Evolutionary conservation across 1,140 invertebrate species (phyloP).

Genomic region (Leptonema lineaticorne): DNA sequence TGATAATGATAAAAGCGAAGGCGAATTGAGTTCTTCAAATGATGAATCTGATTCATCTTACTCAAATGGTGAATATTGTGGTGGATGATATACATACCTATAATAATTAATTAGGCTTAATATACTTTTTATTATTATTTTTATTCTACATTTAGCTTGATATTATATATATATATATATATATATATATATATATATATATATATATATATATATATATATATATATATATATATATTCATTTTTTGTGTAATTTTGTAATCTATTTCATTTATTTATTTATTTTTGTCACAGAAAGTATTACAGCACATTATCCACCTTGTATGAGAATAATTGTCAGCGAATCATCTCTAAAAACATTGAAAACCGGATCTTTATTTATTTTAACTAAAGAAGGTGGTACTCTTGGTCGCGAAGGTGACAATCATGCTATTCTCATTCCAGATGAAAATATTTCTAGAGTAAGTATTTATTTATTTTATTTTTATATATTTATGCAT

Average conservation of each 20-base stretch:
- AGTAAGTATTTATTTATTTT: conserved; percentile 52
- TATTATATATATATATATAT: background rate
- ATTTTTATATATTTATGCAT: conserved; percentile 26
- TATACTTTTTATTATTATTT: no score
- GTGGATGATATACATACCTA: background rate
- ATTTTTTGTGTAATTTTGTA: background rate
- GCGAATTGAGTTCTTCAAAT: conserved; percentile 4
- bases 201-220: background rate
- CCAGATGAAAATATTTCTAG: conserved; percentile 80
- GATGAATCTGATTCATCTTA: conserved; percentile 9
- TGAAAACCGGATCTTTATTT: conserved; percentile 77
- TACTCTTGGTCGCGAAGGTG: conserved; percentile 78
- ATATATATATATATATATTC: background rate
- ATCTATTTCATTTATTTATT: conserved; percentile 46
- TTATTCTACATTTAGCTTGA: background rate
- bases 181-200: background rate
- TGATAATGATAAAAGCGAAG: conserved; percentile 32
- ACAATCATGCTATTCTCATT: conserved; percentile 71
- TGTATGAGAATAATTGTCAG: conserved; percentile 85
- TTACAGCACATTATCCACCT: conserved; percentile 74
- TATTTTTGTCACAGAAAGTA: conserved; percentile 64
- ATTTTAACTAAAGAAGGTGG: conserved; percentile 87
- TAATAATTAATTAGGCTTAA: no score
- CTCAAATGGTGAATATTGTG: conserved; percentile 19
- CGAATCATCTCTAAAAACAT: conserved; percentile 65